Evolutionary conservation across 2,113 vertebrate species (phyloP).

Genomic region (Pontoporia blainvillei): DNA sequence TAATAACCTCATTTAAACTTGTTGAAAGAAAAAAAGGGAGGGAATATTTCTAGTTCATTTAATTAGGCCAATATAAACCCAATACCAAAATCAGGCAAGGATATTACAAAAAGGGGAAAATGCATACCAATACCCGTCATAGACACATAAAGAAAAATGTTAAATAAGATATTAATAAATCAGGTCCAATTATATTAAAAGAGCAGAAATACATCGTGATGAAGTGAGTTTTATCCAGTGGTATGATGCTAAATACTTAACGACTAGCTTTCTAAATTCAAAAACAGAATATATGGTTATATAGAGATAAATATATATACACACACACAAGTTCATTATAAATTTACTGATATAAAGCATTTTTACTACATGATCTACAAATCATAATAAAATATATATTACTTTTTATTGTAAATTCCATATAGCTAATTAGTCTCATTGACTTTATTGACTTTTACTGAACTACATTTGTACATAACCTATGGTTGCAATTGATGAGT

Average conservation of each 20-base stretch:
- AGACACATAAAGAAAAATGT: neutral
- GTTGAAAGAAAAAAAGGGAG: neutral
- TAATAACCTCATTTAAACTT: neutral
- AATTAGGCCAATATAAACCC: neutral
- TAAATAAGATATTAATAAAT: neutral
- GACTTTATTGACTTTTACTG: neutral
- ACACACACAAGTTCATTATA: neutral
- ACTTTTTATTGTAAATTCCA: neutral
- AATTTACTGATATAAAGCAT: neutral
- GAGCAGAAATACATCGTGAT: neutral
- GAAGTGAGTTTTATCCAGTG: neutral
- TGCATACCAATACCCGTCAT: neutral
- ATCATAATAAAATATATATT: neutral
- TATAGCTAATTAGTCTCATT: neutral
- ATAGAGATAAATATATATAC: neutral
- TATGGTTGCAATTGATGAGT: neutral
- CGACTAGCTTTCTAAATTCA: neutral
- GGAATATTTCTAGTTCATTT: neutral
- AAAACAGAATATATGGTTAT: neutral
- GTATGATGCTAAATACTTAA: neutral
- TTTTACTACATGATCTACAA: neutral
- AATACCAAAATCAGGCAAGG: neutral
- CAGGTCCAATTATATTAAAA: neutral
- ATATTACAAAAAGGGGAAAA: neutral
- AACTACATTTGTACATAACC: neutral